Evolutionary conservation across 2,113 vertebrate genomes (phyloP).

Genomic region (Tiliqua scincoides): DNA sequence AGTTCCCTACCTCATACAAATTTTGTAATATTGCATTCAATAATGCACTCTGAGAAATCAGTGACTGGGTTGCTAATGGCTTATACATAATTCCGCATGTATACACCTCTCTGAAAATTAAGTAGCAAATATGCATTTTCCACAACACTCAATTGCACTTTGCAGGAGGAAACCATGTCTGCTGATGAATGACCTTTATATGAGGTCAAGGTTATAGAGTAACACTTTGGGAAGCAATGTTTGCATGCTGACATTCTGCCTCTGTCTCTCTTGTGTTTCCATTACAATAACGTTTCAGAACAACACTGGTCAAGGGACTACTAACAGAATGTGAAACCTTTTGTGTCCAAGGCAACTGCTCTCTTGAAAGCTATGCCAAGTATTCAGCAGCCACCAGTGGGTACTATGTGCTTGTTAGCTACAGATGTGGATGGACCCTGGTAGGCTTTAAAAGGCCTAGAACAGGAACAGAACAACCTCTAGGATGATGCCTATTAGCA

Average conservation of each 20-base stretch:
- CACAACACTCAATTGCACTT: neutral
- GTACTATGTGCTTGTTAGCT: conserved; percentile 8
- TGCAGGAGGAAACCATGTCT: neutral
- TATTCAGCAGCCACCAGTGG: neutral
- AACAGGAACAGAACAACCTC: neutral
- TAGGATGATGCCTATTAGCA: neutral
- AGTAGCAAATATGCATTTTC: neutral
- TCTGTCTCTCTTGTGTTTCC: neutral
- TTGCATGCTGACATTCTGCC: neutral
- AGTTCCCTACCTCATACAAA: neutral
- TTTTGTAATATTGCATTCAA: neutral
- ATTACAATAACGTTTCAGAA: neutral
- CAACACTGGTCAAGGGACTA: conserved; percentile 2
- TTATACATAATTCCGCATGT: neutral
- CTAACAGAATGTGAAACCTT: neutral
- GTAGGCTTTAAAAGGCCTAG: neutral
- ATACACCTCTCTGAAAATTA: neutral
- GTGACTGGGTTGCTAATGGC: neutral
- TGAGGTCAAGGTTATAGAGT: neutral
- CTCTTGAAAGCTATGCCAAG: conserved; percentile 3
- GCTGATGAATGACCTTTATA: neutral
- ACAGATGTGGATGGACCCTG: conserved; percentile 13
- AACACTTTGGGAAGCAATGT: neutral
- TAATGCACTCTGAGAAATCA: neutral
- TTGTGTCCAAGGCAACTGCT: neutral